Evolutionary conservation across 1,140 invertebrate genomes (phyloP).

Genomic region (Hyles vespertilio): DNA sequence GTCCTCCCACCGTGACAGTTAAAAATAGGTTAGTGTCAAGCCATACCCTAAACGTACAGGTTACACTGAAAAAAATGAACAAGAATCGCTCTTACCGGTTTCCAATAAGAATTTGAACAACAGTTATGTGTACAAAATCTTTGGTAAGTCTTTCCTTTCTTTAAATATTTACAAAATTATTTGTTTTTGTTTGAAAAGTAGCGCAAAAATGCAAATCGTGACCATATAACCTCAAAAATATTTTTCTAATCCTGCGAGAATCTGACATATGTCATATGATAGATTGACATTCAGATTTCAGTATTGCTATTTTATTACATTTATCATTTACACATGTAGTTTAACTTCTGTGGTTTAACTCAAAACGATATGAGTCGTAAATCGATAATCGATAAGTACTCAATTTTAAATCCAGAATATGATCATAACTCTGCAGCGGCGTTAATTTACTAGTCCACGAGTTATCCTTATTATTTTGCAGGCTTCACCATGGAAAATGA

Average conservation of each 20-base stretch:
- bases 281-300: neutral
- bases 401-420: too few species aligned
- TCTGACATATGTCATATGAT: neutral
- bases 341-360: too few species aligned
- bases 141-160: constrained; percentile 1
- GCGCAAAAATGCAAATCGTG: neutral
- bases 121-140: constrained; percentile 2
- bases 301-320: neutral
- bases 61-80: constrained; percentile 9
- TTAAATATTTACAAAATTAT: neutral
- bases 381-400: too few species aligned
- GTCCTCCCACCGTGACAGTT: constrained; percentile 38
- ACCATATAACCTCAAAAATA: neutral
- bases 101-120: neutral
- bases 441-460: too few species aligned
- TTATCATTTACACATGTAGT: too few species aligned
- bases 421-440: too few species aligned
- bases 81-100: constrained; percentile 16
- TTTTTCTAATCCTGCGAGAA: too few species aligned
- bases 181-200: neutral
- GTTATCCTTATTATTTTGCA: constrained; percentile 16
- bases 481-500: constrained; percentile 37
- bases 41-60: constrained; percentile 2
- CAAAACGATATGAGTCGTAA: too few species aligned
- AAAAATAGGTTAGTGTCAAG: constrained; percentile 60